A percentile compares a stretch with the other conserved stretches of the same genome.
These are phyloP conservation scores for Cheilosia vernalis DNA, from an alignment of 2,888 invertebrate species.

Conservation along the genomic window DNA sequence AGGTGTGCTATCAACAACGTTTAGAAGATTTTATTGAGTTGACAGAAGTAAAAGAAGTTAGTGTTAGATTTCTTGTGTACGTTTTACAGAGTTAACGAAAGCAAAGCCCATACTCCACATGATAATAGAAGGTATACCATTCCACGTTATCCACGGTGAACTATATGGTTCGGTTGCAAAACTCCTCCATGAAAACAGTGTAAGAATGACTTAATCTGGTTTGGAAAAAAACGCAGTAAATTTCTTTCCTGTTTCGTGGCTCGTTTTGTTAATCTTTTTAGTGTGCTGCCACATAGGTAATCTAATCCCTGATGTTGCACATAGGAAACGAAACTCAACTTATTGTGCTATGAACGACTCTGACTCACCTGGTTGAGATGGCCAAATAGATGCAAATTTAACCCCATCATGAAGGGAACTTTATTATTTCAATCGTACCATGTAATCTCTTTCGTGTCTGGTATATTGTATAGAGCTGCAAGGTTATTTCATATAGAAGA, in stretches of 20 bases:
- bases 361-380: not conserved
- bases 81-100: too few relatives aligned
- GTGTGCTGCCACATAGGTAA: not conserved
- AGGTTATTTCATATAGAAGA: not conserved
- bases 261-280: not conserved
- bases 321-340: not conserved
- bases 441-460: not conserved
- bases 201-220: not conserved
- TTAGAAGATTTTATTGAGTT: too few relatives aligned
- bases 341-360: conserved; percentile 24
- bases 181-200: too few relatives aligned
- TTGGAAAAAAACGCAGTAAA: not conserved
- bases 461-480: not conserved
- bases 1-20: too few relatives aligned
- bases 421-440: conserved; percentile 1
- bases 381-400: conserved; percentile 19
- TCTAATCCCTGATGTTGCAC: not conserved
- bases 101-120: too few relatives aligned
- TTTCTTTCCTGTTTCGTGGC: conserved; percentile 6
- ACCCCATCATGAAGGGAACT: conserved; percentile 6
- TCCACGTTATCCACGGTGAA: too few relatives aligned
- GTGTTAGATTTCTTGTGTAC: too few relatives aligned
- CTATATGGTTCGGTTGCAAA: too few relatives aligned
- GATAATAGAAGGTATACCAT: too few relatives aligned
- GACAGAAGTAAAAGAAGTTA: too few relatives aligned